phyloP scores from a whole-genome alignment of 2,888 invertebrate genomes.

The Diarsia rubi region DNA sequence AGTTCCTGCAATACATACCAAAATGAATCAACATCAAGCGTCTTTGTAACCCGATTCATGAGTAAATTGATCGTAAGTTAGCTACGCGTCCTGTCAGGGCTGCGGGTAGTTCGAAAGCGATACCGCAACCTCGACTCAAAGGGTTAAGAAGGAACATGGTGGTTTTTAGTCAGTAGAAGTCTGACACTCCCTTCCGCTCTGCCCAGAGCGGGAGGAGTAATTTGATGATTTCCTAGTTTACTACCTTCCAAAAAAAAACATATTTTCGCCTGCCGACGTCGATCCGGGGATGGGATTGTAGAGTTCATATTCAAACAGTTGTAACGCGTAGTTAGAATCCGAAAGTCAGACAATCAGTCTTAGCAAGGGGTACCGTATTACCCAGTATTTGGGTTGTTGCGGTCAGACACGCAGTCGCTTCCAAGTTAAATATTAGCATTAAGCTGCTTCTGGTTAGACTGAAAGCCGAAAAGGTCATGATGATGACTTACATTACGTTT shows the following conservation, averaged over 20 bases:
- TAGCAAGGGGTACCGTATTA: not conserved
- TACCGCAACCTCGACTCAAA: too few species aligned
- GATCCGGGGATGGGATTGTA: not conserved
- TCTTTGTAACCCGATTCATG: not conserved
- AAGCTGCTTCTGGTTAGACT: not conserved
- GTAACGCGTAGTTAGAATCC: not conserved
- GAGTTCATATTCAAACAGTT: not conserved
- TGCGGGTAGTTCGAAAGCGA: too few species aligned
- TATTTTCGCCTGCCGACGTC: not conserved
- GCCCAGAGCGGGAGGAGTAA: too few species aligned
- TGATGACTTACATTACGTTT: not conserved
- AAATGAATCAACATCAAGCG: not conserved
- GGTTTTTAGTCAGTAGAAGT: too few species aligned
- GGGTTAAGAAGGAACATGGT: too few species aligned
- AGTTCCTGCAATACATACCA: not conserved
- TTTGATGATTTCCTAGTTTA: too few species aligned
- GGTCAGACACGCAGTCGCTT: not conserved
- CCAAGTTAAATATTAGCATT: not conserved
- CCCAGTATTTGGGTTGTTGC: not conserved
- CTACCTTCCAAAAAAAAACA: too few species aligned
- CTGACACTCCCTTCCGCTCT: too few species aligned
- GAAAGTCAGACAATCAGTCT: not conserved
- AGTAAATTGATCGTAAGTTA: not conserved
- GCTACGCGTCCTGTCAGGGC: too few species aligned
- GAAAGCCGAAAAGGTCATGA: not conserved